Base-by-base conservation (phyloP, 1,140 invertebrate species). In the Drosophila hydei region DNA sequence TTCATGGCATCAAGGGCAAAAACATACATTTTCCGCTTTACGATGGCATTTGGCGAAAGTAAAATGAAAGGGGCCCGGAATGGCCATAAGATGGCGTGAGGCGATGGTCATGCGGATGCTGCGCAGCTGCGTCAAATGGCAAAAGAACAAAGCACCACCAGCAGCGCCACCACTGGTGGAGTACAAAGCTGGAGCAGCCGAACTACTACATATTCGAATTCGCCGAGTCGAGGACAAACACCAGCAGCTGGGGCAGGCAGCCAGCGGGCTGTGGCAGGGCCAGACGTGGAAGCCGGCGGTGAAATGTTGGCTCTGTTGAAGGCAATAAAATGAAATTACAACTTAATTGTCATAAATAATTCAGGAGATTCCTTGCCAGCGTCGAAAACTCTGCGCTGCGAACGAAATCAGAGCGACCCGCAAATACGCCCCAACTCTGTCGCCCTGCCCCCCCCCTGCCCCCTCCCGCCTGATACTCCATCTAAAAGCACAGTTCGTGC, bases 281-380 rank as follows among this genome's bases (percentile, higher is more conserved):
- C 30, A 33, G 30, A 33, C 30, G 61, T 16, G 38, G 42, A 73
- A 56, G 73, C 42, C 59, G 56, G 71, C 72, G 72, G 65, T 77
- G 56, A 75, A 76, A 78, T 72, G 76, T 75, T 76, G 74, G 73
- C 76, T 76, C 73, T 73, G 74, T 65, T 59, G 76, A 72, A 73
- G 73, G 76, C 76, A 79, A 79, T 79, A 79, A 79, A 79, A 79
- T 79, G 76, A 79, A 79, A 79, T 79, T 79, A 79, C 73, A 79
- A 79, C 76, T 79, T 79, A 79, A 79, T 79, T 79, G 76, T 79
- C 76, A 79, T 79, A 79, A 79, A 79, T 79, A 79, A 79, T 79
- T 79, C 76, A 79, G 63, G 43, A 79, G 73, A 79, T 76, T 76
- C 61, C 72, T 73, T 74, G 50, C 48, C 64, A 65, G 54, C 50